These are phyloP conservation scores for Nyctibius bracteatus DNA, from an alignment of 2,113 vertebrate species.

Conservation along the genomic window DNA sequence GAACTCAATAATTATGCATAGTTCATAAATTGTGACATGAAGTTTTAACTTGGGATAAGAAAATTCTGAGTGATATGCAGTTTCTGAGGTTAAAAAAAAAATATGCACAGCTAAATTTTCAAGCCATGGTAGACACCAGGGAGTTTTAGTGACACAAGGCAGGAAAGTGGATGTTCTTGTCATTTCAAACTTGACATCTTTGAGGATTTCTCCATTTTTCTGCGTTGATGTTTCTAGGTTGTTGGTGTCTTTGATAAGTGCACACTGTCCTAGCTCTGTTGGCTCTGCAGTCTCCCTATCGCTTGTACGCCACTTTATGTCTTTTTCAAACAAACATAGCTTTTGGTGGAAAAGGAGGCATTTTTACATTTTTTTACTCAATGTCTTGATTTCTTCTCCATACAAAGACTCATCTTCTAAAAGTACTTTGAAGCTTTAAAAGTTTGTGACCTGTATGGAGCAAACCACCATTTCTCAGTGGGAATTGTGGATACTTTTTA, in stretches of 20 bases:
- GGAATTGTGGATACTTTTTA: neutral
- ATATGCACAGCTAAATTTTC: neutral
- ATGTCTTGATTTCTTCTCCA: neutral
- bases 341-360: neutral
- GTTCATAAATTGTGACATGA: conserved; percentile 43
- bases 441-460: neutral
- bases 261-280: neutral
- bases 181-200: neutral
- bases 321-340: neutral
- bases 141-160: neutral
- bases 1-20: conserved; percentile 44
- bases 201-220: neutral
- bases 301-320: neutral
- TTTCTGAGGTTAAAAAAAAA: neutral
- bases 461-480: neutral
- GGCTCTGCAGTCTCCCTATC: neutral
- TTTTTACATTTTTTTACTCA: neutral
- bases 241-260: neutral
- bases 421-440: neutral
- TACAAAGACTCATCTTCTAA: neutral
- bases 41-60: conserved; percentile 8
- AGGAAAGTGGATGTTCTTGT: neutral
- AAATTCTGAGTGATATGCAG: neutral
- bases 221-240: neutral
- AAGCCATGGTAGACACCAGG: neutral